A percentile compares a stretch with the other conserved stretches of the same genome.
Evolutionary conservation across 2,888 invertebrate species (phyloP).

Genomic region (Nymphalis c-album): DNA sequence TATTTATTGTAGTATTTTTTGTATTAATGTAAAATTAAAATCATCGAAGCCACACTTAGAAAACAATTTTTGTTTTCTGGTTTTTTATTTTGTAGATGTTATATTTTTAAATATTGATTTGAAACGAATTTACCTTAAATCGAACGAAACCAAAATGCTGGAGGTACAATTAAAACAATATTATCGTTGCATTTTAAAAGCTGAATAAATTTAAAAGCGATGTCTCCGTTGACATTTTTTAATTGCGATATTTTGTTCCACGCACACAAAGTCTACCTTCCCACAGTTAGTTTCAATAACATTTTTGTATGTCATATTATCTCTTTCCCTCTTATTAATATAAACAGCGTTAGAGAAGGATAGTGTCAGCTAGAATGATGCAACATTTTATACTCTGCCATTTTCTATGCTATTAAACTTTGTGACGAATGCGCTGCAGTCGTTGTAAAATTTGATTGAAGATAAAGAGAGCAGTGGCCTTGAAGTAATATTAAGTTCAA

Average conservation of each 20-base stretch:
- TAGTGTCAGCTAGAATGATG: neutral
- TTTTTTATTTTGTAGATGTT: no score
- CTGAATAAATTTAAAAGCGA: conserved; percentile 18
- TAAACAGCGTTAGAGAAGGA: conserved; percentile 12
- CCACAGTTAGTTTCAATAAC: conserved; percentile 12
- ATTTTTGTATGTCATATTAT: conserved; percentile 14
- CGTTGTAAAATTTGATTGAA: conserved; percentile 7
- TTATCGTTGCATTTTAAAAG: conserved; percentile 18
- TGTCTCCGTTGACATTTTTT: conserved; percentile 29
- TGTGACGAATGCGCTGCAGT: neutral
- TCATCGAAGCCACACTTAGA: no score
- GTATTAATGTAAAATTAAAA: no score
- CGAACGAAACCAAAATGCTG: no score
- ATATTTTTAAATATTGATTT: no score
- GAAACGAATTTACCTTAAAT: no score
- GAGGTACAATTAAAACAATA: neutral
- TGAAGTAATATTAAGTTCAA: neutral
- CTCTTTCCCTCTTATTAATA: conserved; percentile 8
- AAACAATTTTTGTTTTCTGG: no score
- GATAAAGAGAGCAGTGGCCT: conserved; percentile 4
- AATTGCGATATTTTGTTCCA: conserved; percentile 40
- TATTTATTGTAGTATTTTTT: no score
- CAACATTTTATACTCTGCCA: neutral
- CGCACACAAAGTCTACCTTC: conserved; percentile 36
- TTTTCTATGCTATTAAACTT: conserved; percentile 12